These are phyloP conservation scores for Etia nguti DNA, from an alignment of 2,113 vertebrate genomes.

Conservation along the genomic window DNA sequence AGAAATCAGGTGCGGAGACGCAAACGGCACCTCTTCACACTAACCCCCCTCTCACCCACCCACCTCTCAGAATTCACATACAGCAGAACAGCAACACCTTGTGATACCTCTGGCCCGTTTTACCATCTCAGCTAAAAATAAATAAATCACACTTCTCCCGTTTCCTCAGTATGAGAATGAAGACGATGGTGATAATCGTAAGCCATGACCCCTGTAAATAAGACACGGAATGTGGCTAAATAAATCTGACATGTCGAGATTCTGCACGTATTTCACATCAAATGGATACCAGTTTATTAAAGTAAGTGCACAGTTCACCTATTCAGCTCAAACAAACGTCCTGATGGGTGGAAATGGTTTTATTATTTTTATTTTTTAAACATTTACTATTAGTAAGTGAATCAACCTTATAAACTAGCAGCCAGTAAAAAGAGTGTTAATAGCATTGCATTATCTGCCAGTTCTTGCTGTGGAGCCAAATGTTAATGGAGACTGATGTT, in stretches of 20 bases:
- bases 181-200: background rate
- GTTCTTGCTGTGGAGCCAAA: background rate
- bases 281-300: background rate
- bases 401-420: background rate
- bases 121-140: background rate
- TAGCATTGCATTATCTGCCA: background rate
- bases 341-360: background rate
- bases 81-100: constrained; percentile 40
- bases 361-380: background rate
- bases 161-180: background rate
- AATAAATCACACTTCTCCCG: background rate
- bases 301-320: background rate
- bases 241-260: background rate
- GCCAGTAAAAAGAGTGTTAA: background rate
- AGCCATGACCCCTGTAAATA: background rate
- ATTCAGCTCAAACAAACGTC: background rate
- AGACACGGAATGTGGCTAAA: background rate
- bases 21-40: background rate
- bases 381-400: background rate
- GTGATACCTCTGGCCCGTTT: constrained; percentile 9
- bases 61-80: background rate
- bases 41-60: background rate
- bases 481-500: background rate
- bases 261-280: background rate
- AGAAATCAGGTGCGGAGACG: constrained; percentile 6